Evolutionary conservation across 2,888 invertebrate genomes (phyloP).

Genomic region (Cephus sareptanus): DNA sequence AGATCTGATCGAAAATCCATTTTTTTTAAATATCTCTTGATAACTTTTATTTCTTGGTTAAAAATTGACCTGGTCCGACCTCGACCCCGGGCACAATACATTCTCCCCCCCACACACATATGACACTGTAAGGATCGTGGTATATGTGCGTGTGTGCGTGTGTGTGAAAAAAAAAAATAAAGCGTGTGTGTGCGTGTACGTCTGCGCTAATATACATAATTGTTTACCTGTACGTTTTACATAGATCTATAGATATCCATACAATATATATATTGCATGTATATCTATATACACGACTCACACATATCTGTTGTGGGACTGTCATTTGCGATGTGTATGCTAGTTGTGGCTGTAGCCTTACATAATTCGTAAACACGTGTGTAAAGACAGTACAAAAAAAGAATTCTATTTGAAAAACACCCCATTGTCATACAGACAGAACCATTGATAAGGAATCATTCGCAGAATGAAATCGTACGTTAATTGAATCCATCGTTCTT

Average conservation of each 20-base stretch:
- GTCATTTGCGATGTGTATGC: conserved; percentile 34
- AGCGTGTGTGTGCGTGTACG: neutral
- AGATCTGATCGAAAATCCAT: neutral
- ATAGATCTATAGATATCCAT: neutral
- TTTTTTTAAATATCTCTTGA: too few relatives aligned
- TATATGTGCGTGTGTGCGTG: neutral
- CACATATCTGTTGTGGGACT: conserved; percentile 22
- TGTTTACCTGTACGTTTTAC: conserved; percentile 6
- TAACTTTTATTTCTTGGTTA: neutral
- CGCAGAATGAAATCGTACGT: neutral
- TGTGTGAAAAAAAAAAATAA: neutral
- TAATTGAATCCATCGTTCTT: neutral
- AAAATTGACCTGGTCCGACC: neutral
- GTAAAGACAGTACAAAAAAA: neutral
- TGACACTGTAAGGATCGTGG: neutral
- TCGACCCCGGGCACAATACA: neutral
- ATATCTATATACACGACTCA: neutral
- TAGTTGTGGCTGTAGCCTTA: conserved; percentile 25
- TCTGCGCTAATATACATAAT: neutral
- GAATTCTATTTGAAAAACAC: neutral
- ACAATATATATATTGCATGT: too few relatives aligned
- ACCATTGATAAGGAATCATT: neutral
- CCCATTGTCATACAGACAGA: neutral
- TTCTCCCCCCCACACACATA: neutral
- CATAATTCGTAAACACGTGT: neutral